A percentile compares a stretch with the other conserved stretches of the same genome.
Evolutionary conservation across 2,113 vertebrate genomes (phyloP).

Genomic region (Hipposideros armiger): DNA sequence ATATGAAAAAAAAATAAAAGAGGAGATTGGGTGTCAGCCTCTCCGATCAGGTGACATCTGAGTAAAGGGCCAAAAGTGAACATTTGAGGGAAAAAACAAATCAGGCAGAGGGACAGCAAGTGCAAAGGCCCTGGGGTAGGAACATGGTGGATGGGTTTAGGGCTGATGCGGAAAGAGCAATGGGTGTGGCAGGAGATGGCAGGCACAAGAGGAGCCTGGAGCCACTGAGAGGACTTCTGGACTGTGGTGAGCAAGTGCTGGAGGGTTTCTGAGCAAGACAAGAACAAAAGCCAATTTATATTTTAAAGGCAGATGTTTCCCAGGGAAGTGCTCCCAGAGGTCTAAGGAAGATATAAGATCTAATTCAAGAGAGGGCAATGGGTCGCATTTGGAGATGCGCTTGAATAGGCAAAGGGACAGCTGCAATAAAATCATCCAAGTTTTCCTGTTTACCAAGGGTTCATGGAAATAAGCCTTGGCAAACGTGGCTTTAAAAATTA

Average conservation of each 20-base stretch:
- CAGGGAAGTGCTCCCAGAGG: not conserved
- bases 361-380: not conserved
- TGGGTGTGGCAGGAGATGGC: too few relatives aligned
- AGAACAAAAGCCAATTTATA: not conserved
- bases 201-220: not conserved
- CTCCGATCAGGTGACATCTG: not conserved
- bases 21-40: not conserved
- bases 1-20: not conserved
- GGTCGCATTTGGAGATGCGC: not conserved
- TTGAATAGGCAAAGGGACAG: not conserved
- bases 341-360: not conserved
- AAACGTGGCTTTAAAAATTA: not conserved
- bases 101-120: not conserved
- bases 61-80: not conserved
- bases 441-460: not conserved
- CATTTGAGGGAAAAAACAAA: not conserved
- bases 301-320: not conserved
- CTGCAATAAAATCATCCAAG: not conserved
- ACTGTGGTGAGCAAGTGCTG: too few relatives aligned
- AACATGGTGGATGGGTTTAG: rapidly evolving
- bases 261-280: not conserved
- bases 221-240: not conserved
- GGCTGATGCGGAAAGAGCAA: not conserved
- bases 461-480: not conserved
- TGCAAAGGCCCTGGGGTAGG: conserved; percentile 4